Evolutionary conservation across 2,797 vertebrate genomes (phyloP).

Genomic region (Gouania willdenowi): DNA sequence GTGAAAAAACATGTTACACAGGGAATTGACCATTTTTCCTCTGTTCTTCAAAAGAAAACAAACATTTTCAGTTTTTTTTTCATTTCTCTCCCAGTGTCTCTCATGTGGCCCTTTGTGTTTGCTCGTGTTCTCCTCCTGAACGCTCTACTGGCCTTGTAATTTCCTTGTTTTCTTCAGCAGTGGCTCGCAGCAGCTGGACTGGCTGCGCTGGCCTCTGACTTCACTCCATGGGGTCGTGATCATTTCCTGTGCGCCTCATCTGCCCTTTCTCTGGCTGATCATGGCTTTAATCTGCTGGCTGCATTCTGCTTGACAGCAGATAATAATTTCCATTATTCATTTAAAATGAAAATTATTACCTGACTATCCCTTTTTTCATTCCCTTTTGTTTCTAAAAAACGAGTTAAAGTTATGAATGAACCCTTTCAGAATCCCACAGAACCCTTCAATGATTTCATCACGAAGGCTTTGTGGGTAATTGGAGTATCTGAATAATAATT

Average conservation of each 20-base stretch:
- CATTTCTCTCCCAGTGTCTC: constrained; percentile 20
- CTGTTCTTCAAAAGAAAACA: constrained; percentile 13
- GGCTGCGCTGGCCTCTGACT: constrained; percentile 49
- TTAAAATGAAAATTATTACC: constrained; percentile 11
- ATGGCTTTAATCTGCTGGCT: constrained; percentile 60
- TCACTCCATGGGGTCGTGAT: constrained; percentile 55
- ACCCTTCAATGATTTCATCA: no score
- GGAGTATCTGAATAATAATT: no score
- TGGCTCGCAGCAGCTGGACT: constrained; percentile 57
- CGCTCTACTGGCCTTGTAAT: constrained; percentile 59
- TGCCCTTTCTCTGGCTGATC: constrained; percentile 66
- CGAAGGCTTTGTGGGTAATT: no score
- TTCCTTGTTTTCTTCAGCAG: constrained; percentile 34
- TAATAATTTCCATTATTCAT: constrained; percentile 7
- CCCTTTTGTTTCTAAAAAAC: background rate
- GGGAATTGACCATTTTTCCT: constrained; percentile 12
- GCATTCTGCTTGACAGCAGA: constrained; percentile 23
- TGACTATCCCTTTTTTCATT: background rate
- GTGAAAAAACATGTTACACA: background rate
- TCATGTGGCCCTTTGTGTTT: constrained; percentile 33
- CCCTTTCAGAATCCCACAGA: no score
- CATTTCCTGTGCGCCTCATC: constrained; percentile 69
- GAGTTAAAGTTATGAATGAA: background rate
- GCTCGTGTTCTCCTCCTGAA: constrained; percentile 28
- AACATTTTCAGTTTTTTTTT: no score